These are phyloP conservation scores for Manacus vitellinus DNA, from an alignment of 2,113 vertebrate species.

Conservation along the genomic window DNA sequence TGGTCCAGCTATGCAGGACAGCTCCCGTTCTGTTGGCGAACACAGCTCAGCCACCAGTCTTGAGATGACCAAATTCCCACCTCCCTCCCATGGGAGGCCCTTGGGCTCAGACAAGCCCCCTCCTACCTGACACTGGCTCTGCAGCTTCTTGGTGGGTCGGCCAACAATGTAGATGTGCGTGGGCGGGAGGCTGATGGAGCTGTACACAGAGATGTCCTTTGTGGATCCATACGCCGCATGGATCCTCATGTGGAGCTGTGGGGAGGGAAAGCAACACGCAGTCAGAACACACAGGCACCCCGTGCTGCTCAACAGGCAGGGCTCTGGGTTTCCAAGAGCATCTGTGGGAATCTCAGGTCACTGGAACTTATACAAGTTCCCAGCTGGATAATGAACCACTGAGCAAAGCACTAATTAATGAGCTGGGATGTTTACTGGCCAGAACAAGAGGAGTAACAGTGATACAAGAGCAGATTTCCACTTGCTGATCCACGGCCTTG, in stretches of 20 bases:
- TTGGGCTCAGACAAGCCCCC: background rate
- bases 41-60: background rate
- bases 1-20: background rate
- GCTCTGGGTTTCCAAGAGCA: background rate
- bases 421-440: background rate
- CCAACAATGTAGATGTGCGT: constrained; percentile 97
- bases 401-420: background rate
- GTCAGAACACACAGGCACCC: background rate
- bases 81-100: background rate
- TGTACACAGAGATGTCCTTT: constrained; percentile 96
- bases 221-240: constrained; percentile 94
- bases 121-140: constrained; percentile 93
- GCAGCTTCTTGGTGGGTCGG: constrained; percentile 93
- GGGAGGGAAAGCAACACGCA: background rate
- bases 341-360: background rate
- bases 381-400: background rate
- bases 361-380: background rate
- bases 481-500: background rate
- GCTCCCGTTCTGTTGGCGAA: background rate
- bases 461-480: background rate
- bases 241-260: constrained; percentile 90
- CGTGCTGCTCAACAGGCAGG: background rate
- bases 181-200: constrained; percentile 88
- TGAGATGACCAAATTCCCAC: background rate
- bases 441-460: background rate